Base-by-base conservation (phyloP, 2,888 invertebrate species). In the Chymomyza amoena region DNA sequence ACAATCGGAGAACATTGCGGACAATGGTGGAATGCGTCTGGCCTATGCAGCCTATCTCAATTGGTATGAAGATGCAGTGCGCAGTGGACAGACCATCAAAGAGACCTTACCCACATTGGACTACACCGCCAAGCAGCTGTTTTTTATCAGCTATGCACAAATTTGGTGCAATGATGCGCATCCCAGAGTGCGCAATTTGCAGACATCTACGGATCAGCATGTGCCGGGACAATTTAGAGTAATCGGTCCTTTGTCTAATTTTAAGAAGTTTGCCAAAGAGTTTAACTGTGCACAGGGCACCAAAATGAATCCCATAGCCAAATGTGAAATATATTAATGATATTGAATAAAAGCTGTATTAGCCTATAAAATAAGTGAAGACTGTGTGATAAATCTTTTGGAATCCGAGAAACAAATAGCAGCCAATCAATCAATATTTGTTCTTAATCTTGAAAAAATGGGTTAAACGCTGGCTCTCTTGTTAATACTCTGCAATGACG, bases 1-100 rank as follows among this genome's bases (percentile, higher is more conserved):
- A 0, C 90, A 90, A 51, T 77, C 86, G 20, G 91, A 91, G 68
- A 90, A 91, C 63, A 89, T 91, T 59, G 91, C 91, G 39, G 91
- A 91, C 32, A 91, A 90, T 67, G 91, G 90, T 0, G 91, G 89
- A 6, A 18, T 91, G 9, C 87, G 89, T 16, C 72, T 91, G 52
- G 90, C 91, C 16, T 91, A 87, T 61, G 73, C 76, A 16, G 90
- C 91, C 39, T 91, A 91, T 74, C 69, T 81, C 15, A 79, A 75
- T 6, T 90, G 91, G 90, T 77, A 81, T 51, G 66, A 84, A 4
- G 68, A 79, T 2, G 73, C 70, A 0, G 39, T 60, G 28, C 63
- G 72, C 15, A 61, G 13, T n/a, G 54, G 39, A 10, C 66, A 72
- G 16, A 59, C 76, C 6, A 39, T 86, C 5, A 72, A 70, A 25